Conservation (phyloP, 37 sponge, comb jelly and placozoan species). For the Oscarella lobularis region DNA sequence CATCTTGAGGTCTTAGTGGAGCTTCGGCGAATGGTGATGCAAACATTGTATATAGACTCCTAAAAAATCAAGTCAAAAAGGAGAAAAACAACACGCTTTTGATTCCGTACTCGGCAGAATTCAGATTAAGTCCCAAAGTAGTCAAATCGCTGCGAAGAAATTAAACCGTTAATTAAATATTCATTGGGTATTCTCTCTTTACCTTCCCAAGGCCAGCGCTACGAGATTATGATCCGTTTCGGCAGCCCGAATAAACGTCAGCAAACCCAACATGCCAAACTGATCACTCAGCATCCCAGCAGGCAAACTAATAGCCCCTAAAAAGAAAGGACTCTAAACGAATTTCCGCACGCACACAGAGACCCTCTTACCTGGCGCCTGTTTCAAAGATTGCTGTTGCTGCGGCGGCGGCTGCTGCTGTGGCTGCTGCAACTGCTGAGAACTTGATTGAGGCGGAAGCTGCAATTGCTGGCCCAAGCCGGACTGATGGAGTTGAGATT, state of each 20-base stretch:
- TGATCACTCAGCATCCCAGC: slow-evolving; percentile 98
- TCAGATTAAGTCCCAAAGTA: slow-evolving; percentile 92
- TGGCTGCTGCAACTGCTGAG: neutral
- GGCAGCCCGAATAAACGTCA: slow-evolving; percentile 92
- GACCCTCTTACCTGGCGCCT: slow-evolving; percentile 1
- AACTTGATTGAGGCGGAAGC: too few species aligned
- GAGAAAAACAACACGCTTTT: neutral
- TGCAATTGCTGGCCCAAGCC: too few species aligned
- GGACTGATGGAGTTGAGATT: too few species aligned
- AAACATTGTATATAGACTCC: slow-evolving; percentile 87
- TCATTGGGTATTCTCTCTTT: neutral
- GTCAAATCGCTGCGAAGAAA: slow-evolving; percentile 69
- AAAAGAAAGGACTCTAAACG: neutral
- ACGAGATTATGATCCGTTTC: slow-evolving; percentile 91
- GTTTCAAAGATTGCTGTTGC: neutral
- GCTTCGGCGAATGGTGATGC: slow-evolving; percentile 92
- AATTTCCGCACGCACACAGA: neutral
- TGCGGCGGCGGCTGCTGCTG: neutral
- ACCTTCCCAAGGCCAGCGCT: slow-evolving; percentile 93
- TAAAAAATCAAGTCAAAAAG: slow-evolving; percentile 7
- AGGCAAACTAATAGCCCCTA: slow-evolving; percentile 24
- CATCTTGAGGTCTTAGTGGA: slow-evolving; percentile 88
- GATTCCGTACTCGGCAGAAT: slow-evolving; percentile 77
- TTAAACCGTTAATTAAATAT: neutral
- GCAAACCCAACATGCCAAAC: slow-evolving; percentile 96